Conservation (phyloP, 2,113 vertebrate species). For the western clawed frog (Xenopus tropicalis) region UCB_Xtro_10.0 CM004443.2:206270001-206270500, state of each 20-base stretch:
- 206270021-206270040: too few species aligned
- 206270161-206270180: conserved; percentile 66
- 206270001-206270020: too few species aligned
- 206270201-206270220: conserved; percentile 56
- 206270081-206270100: too few species aligned
- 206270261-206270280: conserved; percentile 84
- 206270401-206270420: conserved; percentile 90
- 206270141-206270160: conserved; percentile 63
- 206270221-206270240: conserved; percentile 79
- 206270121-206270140: conserved; percentile 42
- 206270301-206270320: conserved; percentile 79
- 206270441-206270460: too few species aligned
- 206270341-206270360: conserved; percentile 86
- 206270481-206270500: too few species aligned
- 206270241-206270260: conserved; percentile 80
- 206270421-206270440: conserved; percentile 45
- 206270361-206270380: conserved; percentile 99
- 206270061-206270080: too few species aligned
- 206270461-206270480: too few species aligned
- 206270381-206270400: conserved; percentile 97
- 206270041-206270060: too few species aligned
- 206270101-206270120: too few species aligned
- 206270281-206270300: conserved; percentile 77
- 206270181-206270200: conserved; percentile 57
- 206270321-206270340: conserved; percentile 84